Evolutionary conservation across 1,140 invertebrate species (phyloP).

Genomic region (Ridgeia piscesae): DNA sequence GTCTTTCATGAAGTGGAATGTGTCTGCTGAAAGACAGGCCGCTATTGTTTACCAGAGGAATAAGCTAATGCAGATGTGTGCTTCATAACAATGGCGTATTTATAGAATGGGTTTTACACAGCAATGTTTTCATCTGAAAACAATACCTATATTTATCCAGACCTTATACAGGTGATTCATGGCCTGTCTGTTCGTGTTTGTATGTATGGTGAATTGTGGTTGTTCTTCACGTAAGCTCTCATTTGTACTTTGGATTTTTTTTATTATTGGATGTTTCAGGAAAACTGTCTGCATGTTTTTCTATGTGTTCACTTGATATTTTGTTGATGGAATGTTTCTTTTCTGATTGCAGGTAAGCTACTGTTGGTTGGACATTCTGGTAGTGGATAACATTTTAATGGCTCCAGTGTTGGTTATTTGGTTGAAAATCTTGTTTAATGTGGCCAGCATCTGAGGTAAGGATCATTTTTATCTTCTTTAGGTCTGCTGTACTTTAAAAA

Average conservation of each 20-base stretch:
- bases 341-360: constrained; percentile 5
- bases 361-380: background rate
- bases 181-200: background rate
- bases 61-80: background rate
- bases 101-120: background rate
- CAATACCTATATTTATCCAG: background rate
- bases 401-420: background rate
- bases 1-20: background rate
- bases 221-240: background rate
- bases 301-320: background rate
- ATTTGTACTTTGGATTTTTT: background rate
- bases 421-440: background rate
- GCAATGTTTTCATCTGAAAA: background rate
- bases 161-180: background rate
- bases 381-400: background rate
- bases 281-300: background rate
- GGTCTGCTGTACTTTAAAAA: too few species aligned
- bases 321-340: background rate
- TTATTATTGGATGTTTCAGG: background rate
- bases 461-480: background rate
- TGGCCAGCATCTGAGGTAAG: background rate
- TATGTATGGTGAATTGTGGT: background rate
- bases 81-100: background rate
- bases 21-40: background rate
- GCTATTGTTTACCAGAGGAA: background rate